Base-by-base conservation (phyloP, 2,888 invertebrate species). In the Bugulina stolonifera region DNA sequence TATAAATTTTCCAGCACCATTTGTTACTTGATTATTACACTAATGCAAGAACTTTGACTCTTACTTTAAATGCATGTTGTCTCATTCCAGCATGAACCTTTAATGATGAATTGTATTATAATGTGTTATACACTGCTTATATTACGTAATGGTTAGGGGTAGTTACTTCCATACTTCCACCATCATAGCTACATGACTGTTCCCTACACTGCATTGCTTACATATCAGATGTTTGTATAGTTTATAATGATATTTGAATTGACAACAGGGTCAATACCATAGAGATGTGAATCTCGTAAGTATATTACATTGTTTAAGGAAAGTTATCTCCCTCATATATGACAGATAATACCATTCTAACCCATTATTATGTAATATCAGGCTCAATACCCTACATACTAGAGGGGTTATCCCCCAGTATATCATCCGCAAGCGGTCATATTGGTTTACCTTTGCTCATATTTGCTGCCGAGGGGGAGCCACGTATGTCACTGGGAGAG, bases 281-380 rank as follows among this genome's bases (percentile, higher is more conserved):
- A 80, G 77, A 78, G 82, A 82, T 74, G 77, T 82, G 73, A 82
- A 81, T 76, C 80, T 82, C 74, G 82, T 82, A 81, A 82, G 82
- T 82, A 82, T 76, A 69, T 43, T 10, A 43, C 18, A 18, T 18
- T 10, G 18, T 43, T 5, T 18, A 18, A 43, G 18, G 10, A 43
- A 43, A 43, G 43, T 43, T 43, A 43, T 43, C 43, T 43, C 43
- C 43, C 18, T 18, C 43, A 18, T 18, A 43, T 18, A 43, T 43
- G 43, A 43, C 43, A 43, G 43, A 43, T 43, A 43, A 43, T n/a
- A n/a, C n/a, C n/a, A n/a, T n/a, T n/a, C n/a, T n/a, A n/a, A n/a
- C n/a, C n/a, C n/a, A n/a, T n/a, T n/a, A n/a, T n/a, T n/a, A n/a
- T n/a, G n/a, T n/a, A n/a, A n/a, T n/a, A n/a, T n/a, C n/a, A n/a